Percentiles rank a stretch among this genome's conserved stretches.
phyloP scores from a whole-genome alignment of 2,888 invertebrate species.

The Petrolisthes cinctipes region DNA sequence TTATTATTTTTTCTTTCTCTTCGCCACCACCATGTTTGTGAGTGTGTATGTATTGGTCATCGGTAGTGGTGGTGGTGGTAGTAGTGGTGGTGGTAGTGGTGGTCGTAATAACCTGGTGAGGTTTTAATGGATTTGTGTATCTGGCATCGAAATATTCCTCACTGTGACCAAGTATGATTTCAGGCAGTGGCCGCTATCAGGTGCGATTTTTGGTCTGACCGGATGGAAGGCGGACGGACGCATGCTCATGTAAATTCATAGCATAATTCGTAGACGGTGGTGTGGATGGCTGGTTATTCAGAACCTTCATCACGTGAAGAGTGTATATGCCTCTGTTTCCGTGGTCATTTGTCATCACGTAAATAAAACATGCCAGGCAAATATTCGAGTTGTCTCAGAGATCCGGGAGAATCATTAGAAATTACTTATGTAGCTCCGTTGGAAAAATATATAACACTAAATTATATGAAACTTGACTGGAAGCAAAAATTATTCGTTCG shows the following conservation, averaged over 20 bases:
- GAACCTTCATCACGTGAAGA: too few relatives aligned
- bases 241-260: conserved; percentile 9
- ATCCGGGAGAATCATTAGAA: too few relatives aligned
- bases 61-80: not conserved
- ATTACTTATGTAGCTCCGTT: too few relatives aligned
- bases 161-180: conserved; percentile 10
- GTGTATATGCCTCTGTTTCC: too few relatives aligned
- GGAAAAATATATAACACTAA: too few relatives aligned
- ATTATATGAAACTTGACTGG: too few relatives aligned
- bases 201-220: not conserved
- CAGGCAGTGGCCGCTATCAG: conserved; percentile 4
- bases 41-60: not conserved
- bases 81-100: not conserved
- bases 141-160: conserved; percentile 8
- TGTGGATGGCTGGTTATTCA: too few relatives aligned
- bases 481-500: too few relatives aligned
- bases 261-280: not conserved
- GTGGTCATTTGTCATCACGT: too few relatives aligned
- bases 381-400: too few relatives aligned
- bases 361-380: too few relatives aligned
- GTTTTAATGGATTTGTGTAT: conserved; percentile 17
- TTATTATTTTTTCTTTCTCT: not conserved
- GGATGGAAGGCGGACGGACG: not conserved
- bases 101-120: not conserved
- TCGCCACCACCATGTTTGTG: not conserved